Base-by-base conservation (phyloP, 2,113 vertebrate species). In the Heloderma charlesbogerti region DNA sequence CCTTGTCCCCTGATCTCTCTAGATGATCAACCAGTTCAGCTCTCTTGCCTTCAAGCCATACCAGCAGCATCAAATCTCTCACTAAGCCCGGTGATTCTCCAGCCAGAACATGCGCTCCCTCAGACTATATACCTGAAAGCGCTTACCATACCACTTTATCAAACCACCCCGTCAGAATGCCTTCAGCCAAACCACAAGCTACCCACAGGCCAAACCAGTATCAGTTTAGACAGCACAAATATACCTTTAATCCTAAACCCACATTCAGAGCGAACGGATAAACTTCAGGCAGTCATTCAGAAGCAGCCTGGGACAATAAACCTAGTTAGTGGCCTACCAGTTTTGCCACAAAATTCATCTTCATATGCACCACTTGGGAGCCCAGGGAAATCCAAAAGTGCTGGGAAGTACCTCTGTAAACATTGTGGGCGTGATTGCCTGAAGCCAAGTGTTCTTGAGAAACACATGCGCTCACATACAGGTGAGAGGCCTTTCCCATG, bases 361-460 rank as follows among this genome's bases (percentile, higher is more conserved):
- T 92, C 43, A 54, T 97, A 92, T 5, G 90, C 92, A 16, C 43
- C 88, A 7, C 81, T 74, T 83, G 95, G 94, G 72, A 97, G 94
- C 89, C 92, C 92, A 0, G 94, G 96, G 25, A 98, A 97, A 94
- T 95, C 94, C 74, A 98, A 98, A 90, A 98, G 97, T 0, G 94
- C 97, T 1, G 98, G 99, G 81, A 99, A 98, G 92, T 98, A 99
- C 9, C 95, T 99, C 90, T 99, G 99, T 93, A 97, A 97, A 5
- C 98, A 99, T 94, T 99, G 99, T 3, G 98, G 98, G 57, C 97
- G 99, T n/a, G 99, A 99, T 92, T 99, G 99, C 88, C 95, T 98
- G 96, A 99, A 99, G 95, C 99, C 99, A 95, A 99, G 99, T 37
- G 99, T 99, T 16, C 94, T 99, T 91, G 98, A 99, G 96, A 99